Conservation (phyloP, 1,140 invertebrate species). For the Apis laboriosa region DNA sequence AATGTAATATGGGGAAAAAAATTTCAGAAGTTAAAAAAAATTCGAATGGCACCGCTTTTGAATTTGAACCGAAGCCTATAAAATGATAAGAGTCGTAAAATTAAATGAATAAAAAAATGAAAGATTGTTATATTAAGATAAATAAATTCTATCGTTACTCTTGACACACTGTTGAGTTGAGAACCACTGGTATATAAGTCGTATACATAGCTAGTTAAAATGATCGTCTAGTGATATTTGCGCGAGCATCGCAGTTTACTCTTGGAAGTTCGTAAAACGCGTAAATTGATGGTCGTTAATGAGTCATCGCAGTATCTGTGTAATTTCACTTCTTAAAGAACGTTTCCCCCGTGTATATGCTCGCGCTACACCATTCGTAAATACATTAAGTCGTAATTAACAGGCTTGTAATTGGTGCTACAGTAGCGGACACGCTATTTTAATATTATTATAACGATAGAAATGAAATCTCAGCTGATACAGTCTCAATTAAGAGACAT, state of each 20-base stretch:
- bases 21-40: too few species aligned
- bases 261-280: conserved; percentile 60
- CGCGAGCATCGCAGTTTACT: conserved; percentile 43
- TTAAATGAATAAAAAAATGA: neutral
- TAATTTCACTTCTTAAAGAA: conserved; percentile 35
- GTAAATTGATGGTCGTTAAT: conserved; percentile 58
- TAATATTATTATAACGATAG: conserved; percentile 17
- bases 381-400: conserved; percentile 43
- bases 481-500: conserved; percentile 46
- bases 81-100: neutral
- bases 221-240: conserved; percentile 59
- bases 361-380: conserved; percentile 17
- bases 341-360: neutral
- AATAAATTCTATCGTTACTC: too few species aligned
- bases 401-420: conserved; percentile 38
- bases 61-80: too few species aligned
- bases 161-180: too few species aligned
- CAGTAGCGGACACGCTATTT: conserved; percentile 31
- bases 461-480: conserved; percentile 11
- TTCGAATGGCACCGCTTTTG: too few species aligned
- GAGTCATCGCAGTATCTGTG: conserved; percentile 48
- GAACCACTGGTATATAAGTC: too few species aligned
- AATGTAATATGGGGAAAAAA: too few species aligned
- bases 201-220: conserved; percentile 12
- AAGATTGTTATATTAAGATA: neutral